Evolutionary conservation across 2,113 vertebrate species (phyloP).

Genomic region (Carassius auratus): DNA sequence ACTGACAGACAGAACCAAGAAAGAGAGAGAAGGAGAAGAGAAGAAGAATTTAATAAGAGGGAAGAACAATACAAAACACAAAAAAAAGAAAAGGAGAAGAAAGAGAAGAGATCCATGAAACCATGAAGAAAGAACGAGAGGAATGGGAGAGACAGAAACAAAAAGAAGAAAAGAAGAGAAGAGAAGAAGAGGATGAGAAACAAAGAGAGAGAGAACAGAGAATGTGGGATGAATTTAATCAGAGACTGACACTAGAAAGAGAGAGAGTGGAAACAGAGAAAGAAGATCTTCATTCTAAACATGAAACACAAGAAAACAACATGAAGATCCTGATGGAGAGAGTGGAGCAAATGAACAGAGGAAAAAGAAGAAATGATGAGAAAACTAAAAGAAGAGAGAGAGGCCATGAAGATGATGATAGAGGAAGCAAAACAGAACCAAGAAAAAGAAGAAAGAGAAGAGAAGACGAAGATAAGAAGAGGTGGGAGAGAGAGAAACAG

Average conservation of each 20-base stretch:
- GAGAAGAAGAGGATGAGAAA: background rate
- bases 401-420: background rate
- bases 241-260: background rate
- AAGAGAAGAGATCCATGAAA: background rate
- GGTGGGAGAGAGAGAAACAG: background rate
- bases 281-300: background rate
- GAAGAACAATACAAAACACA: background rate
- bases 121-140: background rate
- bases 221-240: background rate
- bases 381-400: background rate
- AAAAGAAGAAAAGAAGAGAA: background rate
- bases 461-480: background rate
- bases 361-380: too few species aligned
- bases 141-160: background rate
- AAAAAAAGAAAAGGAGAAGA: background rate
- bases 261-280: background rate
- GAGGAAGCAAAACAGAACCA: background rate
- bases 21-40: background rate
- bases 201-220: background rate
- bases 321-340: background rate
- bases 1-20: constrained; percentile 5
- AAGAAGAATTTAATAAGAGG: background rate
- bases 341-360: background rate
- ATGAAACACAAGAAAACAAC: background rate
- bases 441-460: background rate